phyloP scores from a whole-genome alignment of 1,140 invertebrate genomes.

The Whitmania pigra region DNA sequence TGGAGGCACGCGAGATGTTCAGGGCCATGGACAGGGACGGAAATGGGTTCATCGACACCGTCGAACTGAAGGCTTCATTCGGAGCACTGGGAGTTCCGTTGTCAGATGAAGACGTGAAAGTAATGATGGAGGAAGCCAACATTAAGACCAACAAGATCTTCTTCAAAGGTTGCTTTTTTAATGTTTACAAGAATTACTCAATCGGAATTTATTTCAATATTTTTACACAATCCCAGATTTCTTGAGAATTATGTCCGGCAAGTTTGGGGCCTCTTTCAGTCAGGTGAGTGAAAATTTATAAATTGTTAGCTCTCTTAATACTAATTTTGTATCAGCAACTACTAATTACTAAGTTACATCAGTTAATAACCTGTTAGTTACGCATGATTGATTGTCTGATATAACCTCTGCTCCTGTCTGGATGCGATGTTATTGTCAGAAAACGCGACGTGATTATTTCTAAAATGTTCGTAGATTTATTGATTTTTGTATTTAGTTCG shows the following conservation, averaged over 20 bases:
- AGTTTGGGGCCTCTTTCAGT: conserved; percentile 9
- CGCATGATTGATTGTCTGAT: too few species aligned
- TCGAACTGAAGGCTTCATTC: conserved; percentile 14
- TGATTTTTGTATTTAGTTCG: too few species aligned
- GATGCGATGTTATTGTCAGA: too few species aligned
- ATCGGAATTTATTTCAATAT: too few species aligned
- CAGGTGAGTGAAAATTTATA: conserved; percentile 9
- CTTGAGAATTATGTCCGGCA: conserved; percentile 16
- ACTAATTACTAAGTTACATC: too few species aligned
- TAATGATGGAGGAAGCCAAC: conserved; percentile 18
- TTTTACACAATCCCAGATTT: background rate
- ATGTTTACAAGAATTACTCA: too few species aligned
- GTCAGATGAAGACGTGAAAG: conserved; percentile 12
- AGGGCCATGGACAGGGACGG: conserved; percentile 13
- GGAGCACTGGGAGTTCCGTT: background rate
- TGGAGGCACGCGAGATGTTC: conserved; percentile 16
- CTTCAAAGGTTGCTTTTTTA: conserved; percentile 8
- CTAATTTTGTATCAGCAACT: too few species aligned
- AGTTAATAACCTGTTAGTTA: too few species aligned
- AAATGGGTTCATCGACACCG: conserved; percentile 14
- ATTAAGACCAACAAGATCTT: conserved; percentile 13
- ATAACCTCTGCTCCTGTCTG: too few species aligned
- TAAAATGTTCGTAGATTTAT: too few species aligned
- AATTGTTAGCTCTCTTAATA: too few species aligned
- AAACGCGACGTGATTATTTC: too few species aligned